Base-by-base conservation (phyloP, 2,797 vertebrate genomes). In the Paratrypauchen microcephalus region DNA sequence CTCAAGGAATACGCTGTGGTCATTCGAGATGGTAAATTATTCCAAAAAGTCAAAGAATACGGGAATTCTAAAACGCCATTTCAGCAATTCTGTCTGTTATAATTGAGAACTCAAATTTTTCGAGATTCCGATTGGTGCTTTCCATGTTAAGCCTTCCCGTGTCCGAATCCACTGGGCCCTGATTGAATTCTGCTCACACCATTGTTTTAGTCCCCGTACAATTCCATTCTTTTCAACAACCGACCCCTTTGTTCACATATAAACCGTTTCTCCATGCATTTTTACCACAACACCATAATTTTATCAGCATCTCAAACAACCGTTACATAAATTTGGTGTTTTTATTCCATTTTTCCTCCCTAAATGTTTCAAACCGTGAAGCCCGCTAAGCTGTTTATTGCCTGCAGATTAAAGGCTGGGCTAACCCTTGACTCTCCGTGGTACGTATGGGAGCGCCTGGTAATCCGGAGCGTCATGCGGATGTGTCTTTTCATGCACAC, bases 361-460 rank as follows among this genome's bases (percentile, higher is more conserved):
- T 77, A 75, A 84, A 87, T 80, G 88, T 84, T 70, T 76, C 66
- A 80, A 86, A 84, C 71, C 78, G 77, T 12, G 18, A 77, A 72
- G 73, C 79, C 66, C 76, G 83, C 75, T 86, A 86, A 89, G 82
- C 83, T 81, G 79, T 86, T 88, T 85, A 89, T 84, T 71, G 68
- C 72, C 8, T 60, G 48, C 68, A 84, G 86, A 89, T 90, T 89
- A 85, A 18, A 12, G 66, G 68, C 23, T 56, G 76, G 70, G 80
- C 87, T 87, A 88, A 89, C 86, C 78, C 82, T 73, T 78, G 39
- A 73, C 66, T 68, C 60, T 77, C 71, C 72, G 68, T 55, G 77
- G 69, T 81, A 45, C 65, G 63, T 76, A 80, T 83, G 66, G 80
- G 79, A 70, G 71, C 39, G 65, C 68, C 12, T 55, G 64, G 80